Evolutionary conservation across 2,113 vertebrate genomes (phyloP).

Genomic region (Petroica traversi): DNA sequence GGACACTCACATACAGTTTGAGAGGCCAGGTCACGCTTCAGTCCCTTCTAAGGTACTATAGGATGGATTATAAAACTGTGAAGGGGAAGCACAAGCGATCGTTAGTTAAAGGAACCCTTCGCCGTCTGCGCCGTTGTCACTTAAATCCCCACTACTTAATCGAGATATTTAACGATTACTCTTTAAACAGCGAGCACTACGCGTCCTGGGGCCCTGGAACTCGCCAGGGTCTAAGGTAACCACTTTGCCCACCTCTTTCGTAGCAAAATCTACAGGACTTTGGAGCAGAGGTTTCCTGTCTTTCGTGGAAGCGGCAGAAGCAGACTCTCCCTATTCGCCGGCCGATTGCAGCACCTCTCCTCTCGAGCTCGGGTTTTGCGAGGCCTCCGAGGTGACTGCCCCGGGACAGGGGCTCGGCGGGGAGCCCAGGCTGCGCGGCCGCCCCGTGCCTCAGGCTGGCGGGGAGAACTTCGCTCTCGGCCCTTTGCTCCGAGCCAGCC

Average conservation of each 20-base stretch:
- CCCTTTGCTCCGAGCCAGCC: not conserved
- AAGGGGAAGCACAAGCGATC: not conserved
- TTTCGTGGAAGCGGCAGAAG: not conserved
- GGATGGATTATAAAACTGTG: not conserved
- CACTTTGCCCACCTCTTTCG: not conserved
- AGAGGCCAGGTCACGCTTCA: not conserved
- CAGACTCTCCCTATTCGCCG: not conserved
- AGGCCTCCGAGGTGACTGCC: too few species aligned
- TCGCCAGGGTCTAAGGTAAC: not conserved
- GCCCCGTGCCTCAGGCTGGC: not conserved
- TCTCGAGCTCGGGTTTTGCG: not conserved
- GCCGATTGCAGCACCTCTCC: not conserved
- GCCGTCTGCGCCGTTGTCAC: not conserved
- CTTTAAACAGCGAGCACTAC: not conserved
- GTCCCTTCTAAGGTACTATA: not conserved
- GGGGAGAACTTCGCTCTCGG: not conserved
- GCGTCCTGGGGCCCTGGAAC: not conserved
- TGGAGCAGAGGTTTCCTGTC: not conserved
- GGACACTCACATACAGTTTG: not conserved
- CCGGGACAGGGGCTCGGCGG: fast-evolving
- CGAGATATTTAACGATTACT: conserved; percentile 2
- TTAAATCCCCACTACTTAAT: conserved; percentile 1
- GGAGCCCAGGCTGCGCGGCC: not conserved
- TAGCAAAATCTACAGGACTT: not conserved
- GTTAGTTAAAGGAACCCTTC: not conserved